phyloP scores from a whole-genome alignment of 1,140 invertebrate species.

The Heliconius nattereri region DNA sequence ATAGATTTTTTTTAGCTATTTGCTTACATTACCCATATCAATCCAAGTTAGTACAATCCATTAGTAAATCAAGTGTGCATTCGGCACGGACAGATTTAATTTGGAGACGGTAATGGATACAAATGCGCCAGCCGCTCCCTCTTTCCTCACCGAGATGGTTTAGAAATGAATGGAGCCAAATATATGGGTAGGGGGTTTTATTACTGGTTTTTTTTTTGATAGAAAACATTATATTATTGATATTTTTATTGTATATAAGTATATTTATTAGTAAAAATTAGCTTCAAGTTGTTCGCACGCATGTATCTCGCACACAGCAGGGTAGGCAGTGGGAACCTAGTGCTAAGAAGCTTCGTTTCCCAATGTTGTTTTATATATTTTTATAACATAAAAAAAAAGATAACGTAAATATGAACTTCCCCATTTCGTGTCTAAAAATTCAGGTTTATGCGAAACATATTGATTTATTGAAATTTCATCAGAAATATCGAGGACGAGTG shows the following conservation, averaged over 20 bases:
- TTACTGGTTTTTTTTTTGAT: not conserved
- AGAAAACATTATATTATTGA: not conserved
- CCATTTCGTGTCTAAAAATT: no score
- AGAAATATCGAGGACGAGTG: not conserved
- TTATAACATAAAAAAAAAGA: no score
- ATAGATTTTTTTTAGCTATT: conserved; percentile 17
- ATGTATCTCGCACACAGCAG: no score
- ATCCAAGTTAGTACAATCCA: conserved; percentile 63
- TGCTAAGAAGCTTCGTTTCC: no score
- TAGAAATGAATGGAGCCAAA: conserved; percentile 26
- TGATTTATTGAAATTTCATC: not conserved
- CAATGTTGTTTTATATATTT: no score
- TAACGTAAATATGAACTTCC: no score
- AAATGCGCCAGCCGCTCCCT: conserved; percentile 53
- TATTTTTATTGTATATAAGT: no score
- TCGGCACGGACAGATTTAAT: conserved; percentile 64
- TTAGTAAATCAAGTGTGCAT: conserved; percentile 62
- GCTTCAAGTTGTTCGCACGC: no score
- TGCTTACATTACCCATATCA: conserved; percentile 46
- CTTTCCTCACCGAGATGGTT: conserved; percentile 23
- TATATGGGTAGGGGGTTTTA: not conserved
- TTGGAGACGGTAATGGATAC: conserved; percentile 65
- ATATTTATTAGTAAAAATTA: no score
- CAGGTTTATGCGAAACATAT: no score
- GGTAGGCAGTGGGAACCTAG: no score